Percentiles rank a stretch among this genome's conserved stretches.
Evolutionary conservation across 2,888 invertebrate genomes (phyloP).

Genomic region (Chrysopilus asiliformis): DNA sequence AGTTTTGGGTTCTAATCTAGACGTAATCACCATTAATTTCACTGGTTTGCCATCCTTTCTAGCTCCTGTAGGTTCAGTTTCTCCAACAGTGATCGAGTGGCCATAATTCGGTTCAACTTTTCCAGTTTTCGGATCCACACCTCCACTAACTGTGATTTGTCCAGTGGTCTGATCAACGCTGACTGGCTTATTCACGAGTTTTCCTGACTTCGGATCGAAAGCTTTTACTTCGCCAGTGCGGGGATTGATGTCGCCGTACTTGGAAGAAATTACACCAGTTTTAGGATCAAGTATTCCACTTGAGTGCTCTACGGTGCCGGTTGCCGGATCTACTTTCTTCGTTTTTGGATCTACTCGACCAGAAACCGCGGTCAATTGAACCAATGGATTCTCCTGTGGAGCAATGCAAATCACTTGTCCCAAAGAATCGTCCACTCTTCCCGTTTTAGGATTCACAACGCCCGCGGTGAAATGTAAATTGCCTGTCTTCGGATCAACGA

Average conservation of each 20-base stretch:
- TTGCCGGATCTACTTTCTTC: slow-evolving; percentile 53
- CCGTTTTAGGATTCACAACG: slow-evolving; percentile 50
- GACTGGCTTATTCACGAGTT: slow-evolving; percentile 46
- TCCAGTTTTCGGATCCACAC: slow-evolving; percentile 48
- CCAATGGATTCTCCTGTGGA: slow-evolving; percentile 51
- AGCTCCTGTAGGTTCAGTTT: slow-evolving; percentile 50
- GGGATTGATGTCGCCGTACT: slow-evolving; percentile 56
- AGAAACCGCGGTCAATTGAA: slow-evolving; percentile 56
- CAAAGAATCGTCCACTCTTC: slow-evolving; percentile 48
- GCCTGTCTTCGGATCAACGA: slow-evolving; percentile 38
- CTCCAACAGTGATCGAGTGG: slow-evolving; percentile 57
- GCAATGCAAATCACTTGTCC: slow-evolving; percentile 55
- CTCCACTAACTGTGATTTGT: slow-evolving; percentile 44
- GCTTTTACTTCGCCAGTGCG: slow-evolving; percentile 45
- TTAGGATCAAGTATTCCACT: slow-evolving; percentile 53
- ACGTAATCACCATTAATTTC: slow-evolving; percentile 55
- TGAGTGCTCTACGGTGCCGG: slow-evolving; percentile 53
- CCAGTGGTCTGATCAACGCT: slow-evolving; percentile 53
- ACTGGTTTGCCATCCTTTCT: slow-evolving; percentile 53
- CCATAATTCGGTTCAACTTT: slow-evolving; percentile 48
- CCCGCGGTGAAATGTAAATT: slow-evolving; percentile 51
- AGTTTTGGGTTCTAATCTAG: slow-evolving; percentile 52
- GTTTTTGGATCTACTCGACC: slow-evolving; percentile 51
- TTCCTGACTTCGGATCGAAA: slow-evolving; percentile 51
- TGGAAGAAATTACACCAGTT: slow-evolving; percentile 51